Conservation (phyloP, 2,888 invertebrate species). For the Lordiphosa andalusiaca region DNA sequence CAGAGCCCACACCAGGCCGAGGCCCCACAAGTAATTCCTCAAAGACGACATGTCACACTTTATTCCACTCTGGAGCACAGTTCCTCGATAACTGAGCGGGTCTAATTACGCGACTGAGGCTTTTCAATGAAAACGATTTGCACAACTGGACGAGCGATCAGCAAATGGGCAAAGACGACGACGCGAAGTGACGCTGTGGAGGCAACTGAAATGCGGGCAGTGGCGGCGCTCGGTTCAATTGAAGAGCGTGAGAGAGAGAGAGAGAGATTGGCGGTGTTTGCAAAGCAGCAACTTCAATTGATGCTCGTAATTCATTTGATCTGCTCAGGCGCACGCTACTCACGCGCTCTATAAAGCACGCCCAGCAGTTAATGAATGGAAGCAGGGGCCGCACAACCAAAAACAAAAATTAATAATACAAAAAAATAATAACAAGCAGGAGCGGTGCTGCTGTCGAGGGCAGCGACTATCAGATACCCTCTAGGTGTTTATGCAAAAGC, state of each 20-base stretch:
- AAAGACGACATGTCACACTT: constrained; percentile 39
- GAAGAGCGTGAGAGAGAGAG: constrained; percentile 70
- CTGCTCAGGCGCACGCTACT: constrained; percentile 43
- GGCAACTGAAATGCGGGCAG: background rate
- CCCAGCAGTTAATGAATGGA: constrained; percentile 57
- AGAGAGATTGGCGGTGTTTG: constrained; percentile 43
- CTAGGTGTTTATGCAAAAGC: too few species aligned
- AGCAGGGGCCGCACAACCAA: background rate
- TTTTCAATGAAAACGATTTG: constrained; percentile 66
- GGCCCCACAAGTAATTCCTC: constrained; percentile 38
- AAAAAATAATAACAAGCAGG: background rate
- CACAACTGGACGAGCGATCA: constrained; percentile 59
- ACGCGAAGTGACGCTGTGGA: background rate
- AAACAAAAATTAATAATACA: constrained; percentile 1
- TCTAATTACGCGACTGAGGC: constrained; percentile 56
- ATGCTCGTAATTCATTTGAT: constrained; percentile 48
- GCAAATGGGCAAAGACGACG: constrained; percentile 38
- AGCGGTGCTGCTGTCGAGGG: background rate
- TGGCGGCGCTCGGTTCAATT: constrained; percentile 53
- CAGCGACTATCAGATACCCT: too few species aligned
- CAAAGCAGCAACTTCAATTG: constrained; percentile 30
- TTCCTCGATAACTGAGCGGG: constrained; percentile 55
- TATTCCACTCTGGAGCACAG: constrained; percentile 58
- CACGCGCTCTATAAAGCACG: constrained; percentile 62
- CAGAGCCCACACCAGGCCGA: constrained; percentile 53